These are phyloP conservation scores for Poecilia wingei DNA, from an alignment of 2,797 vertebrate species.

Conservation along the genomic window DNA sequence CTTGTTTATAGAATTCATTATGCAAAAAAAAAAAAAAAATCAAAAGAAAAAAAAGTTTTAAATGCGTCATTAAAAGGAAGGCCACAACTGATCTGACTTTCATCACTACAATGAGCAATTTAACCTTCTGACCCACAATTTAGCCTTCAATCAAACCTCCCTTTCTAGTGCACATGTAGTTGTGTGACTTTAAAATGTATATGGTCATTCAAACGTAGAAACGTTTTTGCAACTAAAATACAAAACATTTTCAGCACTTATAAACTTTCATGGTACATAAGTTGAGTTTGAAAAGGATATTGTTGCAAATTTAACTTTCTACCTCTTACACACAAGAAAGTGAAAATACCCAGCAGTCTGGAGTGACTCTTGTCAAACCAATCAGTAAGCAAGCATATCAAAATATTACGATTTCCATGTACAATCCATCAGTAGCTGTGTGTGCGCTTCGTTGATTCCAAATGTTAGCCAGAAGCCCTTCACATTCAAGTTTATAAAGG, in stretches of 20 bases:
- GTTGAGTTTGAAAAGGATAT: background rate
- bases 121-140: background rate
- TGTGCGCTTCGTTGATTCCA: background rate
- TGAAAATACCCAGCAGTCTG: background rate
- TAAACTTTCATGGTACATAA: background rate
- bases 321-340: background rate
- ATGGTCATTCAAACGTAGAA: background rate
- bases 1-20: background rate
- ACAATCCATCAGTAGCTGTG: background rate
- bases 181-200: background rate
- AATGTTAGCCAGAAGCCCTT: background rate
- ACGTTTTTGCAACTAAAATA: background rate
- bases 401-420: background rate
- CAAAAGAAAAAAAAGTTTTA: background rate
- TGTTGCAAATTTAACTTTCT: background rate
- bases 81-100: background rate
- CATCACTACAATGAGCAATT: background rate
- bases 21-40: no score
- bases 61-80: background rate
- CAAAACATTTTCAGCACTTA: background rate
- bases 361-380: background rate
- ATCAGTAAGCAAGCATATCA: background rate
- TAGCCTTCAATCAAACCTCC: background rate
- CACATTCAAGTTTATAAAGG: conserved; percentile 29
- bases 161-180: background rate